Evolutionary conservation across 2,888 invertebrate species (phyloP), one percentile per base, ranked within the genome.

Genomic region (Lasioglossum malachurum): DNA sequence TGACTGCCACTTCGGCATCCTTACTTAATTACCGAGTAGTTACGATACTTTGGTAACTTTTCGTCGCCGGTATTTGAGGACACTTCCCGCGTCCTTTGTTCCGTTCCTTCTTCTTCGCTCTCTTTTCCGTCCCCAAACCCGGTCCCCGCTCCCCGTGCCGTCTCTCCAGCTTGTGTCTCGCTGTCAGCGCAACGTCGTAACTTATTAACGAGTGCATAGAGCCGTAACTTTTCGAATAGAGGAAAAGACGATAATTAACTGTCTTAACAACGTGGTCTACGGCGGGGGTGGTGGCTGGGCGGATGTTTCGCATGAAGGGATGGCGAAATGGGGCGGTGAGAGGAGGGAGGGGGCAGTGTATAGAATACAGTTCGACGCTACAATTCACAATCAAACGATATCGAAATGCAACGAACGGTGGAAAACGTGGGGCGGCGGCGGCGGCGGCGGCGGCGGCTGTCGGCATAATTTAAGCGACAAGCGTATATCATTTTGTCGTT

Each of bases 21-120:
- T 87, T 85, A 91, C 91, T 91, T 91, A 91, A 91, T 91, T 91
- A 91, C 83, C 89, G 80, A 88, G 78, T 89, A 91, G 91, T 90
- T 91, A 91, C 91, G 91, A 91, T 91, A 90, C 91, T 89, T 91
- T 71, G 82, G 35, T 84, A 88, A 90, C 89, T 89, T 88, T 75
- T 72, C 75, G 78, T 82, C 84, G 76, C 80, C 82, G 86, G 75
- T 84, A 84, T 86, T 89, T 84, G 88, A 84, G 86, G 75, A 83
- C 73, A 71, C 75, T 81, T 75, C 71, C 27, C 41, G 27, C 38
- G 41, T 27, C 16, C 75, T 53, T 73, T 80, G 77, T 88, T 71
- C 73, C 75, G 31, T 27, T 74, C 23, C 53, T 64, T 14, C 53
- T 64, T 14, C 35, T 38, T 38, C 69, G 38, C 23, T 64, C 38